Percentiles rank a stretch among this genome's conserved stretches.
Conservation (phyloP, 2,113 vertebrate species). For the Zosterops borbonicus region DNA sequence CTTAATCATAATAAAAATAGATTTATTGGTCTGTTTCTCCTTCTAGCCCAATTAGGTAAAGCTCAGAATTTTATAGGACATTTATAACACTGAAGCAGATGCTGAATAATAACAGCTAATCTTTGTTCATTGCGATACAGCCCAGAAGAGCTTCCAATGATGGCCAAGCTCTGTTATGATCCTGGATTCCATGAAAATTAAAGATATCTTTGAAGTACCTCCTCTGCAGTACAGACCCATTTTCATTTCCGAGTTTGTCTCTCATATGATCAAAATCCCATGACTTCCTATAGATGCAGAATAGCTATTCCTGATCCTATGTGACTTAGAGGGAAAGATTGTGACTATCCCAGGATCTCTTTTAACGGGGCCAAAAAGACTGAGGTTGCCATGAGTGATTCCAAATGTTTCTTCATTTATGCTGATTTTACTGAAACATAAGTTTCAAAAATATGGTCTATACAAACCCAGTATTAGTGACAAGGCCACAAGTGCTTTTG, state of each 20-base stretch:
- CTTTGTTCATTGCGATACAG: background rate
- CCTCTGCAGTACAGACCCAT: background rate
- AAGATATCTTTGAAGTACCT: constrained; percentile 4
- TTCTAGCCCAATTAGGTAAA: constrained; percentile 28
- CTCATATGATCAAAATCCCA: background rate
- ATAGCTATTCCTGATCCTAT: background rate
- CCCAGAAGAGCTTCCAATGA: background rate
- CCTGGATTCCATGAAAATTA: background rate
- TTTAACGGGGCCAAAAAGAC: background rate
- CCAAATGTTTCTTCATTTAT: background rate
- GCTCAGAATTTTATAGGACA: background rate
- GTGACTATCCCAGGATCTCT: background rate
- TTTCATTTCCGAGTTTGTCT: background rate
- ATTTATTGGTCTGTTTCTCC: constrained; percentile 27
- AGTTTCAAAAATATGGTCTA: background rate
- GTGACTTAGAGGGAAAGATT: background rate
- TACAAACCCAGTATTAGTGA: background rate
- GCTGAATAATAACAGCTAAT: background rate
- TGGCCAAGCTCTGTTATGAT: background rate
- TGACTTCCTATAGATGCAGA: background rate
- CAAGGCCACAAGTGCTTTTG: background rate
- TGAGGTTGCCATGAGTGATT: background rate
- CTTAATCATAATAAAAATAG: constrained; percentile 34
- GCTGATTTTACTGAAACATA: background rate
- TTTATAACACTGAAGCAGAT: background rate